Evolutionary conservation across 2,113 vertebrate species (phyloP).

Genomic region (Hydrochoerus hydrochaeris): DNA sequence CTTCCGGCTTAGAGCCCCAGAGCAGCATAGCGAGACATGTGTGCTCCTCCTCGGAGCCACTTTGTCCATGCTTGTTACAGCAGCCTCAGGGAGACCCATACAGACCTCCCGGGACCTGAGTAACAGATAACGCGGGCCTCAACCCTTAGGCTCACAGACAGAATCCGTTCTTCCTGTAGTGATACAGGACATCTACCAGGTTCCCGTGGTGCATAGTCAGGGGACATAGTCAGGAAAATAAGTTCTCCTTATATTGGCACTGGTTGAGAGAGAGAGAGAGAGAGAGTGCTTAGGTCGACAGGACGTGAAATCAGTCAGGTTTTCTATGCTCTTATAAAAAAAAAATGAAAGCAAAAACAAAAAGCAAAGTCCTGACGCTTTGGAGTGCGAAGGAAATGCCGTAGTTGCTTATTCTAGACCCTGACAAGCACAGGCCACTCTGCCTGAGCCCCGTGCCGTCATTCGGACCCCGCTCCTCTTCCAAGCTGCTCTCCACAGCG

Average conservation of each 20-base stretch:
- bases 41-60: neutral
- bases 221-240: neutral
- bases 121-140: neutral
- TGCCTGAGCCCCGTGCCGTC: neutral
- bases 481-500: accelerated
- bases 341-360: neutral
- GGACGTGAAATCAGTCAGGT: neutral
- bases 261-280: neutral
- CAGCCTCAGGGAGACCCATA: neutral
- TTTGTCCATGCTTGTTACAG: neutral
- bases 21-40: too few relatives aligned
- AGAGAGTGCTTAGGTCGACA: neutral
- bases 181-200: neutral
- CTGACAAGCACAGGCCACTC: neutral
- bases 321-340: neutral
- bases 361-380: neutral
- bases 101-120: neutral
- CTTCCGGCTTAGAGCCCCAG: neutral
- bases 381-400: neutral
- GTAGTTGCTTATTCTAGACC: neutral
- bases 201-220: neutral
- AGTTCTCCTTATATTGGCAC: neutral
- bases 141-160: neutral
- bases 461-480: accelerated
- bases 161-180: neutral